These are phyloP conservation scores for Eospalax fontanierii DNA, from an alignment of 2,797 vertebrate species.

Conservation along the genomic window DNA sequence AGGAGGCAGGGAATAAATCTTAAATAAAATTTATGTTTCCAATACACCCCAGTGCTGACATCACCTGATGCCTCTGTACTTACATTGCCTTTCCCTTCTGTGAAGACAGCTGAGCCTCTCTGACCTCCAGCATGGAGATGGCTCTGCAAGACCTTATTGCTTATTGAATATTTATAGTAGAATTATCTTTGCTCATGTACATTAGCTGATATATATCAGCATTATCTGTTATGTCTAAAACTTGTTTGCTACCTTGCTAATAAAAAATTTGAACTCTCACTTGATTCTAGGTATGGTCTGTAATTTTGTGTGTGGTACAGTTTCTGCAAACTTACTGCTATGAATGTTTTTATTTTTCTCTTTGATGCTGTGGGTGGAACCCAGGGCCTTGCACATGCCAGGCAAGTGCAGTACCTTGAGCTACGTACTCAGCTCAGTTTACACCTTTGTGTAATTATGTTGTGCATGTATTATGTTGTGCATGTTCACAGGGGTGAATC, in stretches of 20 bases:
- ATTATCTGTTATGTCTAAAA: background rate
- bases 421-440: background rate
- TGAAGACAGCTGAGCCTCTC: background rate
- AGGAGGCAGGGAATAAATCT: conserved; percentile 48
- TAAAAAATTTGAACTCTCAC: background rate
- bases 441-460: background rate
- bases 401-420: background rate
- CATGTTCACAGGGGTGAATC: background rate
- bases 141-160: background rate
- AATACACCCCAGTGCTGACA: background rate
- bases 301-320: background rate
- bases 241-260: background rate
- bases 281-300: background rate
- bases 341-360: background rate
- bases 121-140: background rate
- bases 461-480: too few species aligned
- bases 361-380: background rate
- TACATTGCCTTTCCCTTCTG: background rate
- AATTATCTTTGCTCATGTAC: background rate
- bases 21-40: conserved; percentile 60
- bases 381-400: background rate
- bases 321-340: background rate
- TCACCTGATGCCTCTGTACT: background rate
- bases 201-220: background rate
- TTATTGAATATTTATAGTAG: conserved; percentile 14